Evolutionary conservation across 2,797 vertebrate species (phyloP).

Genomic region (Paguma larvata): DNA sequence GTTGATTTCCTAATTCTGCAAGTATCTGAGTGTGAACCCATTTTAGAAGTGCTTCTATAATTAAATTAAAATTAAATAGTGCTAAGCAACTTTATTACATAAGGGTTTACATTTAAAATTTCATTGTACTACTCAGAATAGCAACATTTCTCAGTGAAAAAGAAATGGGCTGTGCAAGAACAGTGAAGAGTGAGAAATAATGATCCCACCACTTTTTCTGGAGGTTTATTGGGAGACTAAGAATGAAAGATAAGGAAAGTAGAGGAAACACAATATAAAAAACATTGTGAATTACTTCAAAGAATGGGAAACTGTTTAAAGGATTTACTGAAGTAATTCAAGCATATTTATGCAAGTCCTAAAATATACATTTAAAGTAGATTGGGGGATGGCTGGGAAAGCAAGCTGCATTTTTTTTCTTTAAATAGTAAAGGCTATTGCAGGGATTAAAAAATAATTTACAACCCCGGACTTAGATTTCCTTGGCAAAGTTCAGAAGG

Average conservation of each 20-base stretch:
- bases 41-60: not conserved
- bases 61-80: constrained; percentile 33
- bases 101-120: not conserved
- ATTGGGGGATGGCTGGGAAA: not conserved
- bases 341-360: not conserved
- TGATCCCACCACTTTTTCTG: not conserved
- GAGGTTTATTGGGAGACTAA: not conserved
- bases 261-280: not conserved
- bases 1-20: not conserved
- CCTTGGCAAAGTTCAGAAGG: not conserved
- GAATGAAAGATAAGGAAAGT: not conserved
- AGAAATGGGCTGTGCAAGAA: not conserved
- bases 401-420: not conserved
- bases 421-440: not conserved
- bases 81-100: not conserved
- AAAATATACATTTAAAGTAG: constrained; percentile 29
- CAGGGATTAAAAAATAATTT: not conserved
- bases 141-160: not conserved
- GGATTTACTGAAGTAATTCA: not conserved
- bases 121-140: not conserved
- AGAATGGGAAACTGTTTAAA: constrained; percentile 35
- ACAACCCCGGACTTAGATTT: not conserved
- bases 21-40: not conserved
- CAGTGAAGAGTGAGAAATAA: not conserved
- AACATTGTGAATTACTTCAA: not conserved